phyloP scores from a whole-genome alignment of 1,140 invertebrate genomes.

The Lysiphlebus fabarum region DNA sequence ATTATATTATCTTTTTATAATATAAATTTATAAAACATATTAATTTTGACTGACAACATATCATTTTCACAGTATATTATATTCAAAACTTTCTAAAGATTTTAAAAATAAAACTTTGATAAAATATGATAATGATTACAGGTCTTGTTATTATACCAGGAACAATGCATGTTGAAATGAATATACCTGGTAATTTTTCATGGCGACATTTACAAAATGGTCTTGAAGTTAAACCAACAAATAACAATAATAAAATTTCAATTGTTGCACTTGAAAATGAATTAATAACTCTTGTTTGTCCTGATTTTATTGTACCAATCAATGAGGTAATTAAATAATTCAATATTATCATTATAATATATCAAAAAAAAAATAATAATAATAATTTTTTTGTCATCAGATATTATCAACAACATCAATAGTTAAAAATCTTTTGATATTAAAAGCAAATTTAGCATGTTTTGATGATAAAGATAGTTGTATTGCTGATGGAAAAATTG shows the following conservation, averaged over 20 bases:
- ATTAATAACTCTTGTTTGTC: slow-evolving; percentile 29
- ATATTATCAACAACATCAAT: slow-evolving; percentile 19
- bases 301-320: slow-evolving; percentile 31
- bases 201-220: slow-evolving; percentile 33
- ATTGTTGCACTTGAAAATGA: slow-evolving; percentile 24
- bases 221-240: slow-evolving; percentile 18
- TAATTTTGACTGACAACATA: not conserved
- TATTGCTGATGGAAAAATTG: slow-evolving; percentile 29
- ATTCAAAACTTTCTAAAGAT: not conserved
- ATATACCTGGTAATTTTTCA: slow-evolving; percentile 29
- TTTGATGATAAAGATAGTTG: slow-evolving; percentile 23
- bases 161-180: slow-evolving; percentile 28
- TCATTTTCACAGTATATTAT: not conserved
- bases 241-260: slow-evolving; percentile 6
- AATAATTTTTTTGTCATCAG: no score
- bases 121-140: slow-evolving; percentile 21
- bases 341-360: slow-evolving; percentile 9
- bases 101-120: not conserved
- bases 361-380: no score
- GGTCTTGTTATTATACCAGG: slow-evolving; percentile 30
- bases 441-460: slow-evolving; percentile 30
- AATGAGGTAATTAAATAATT: slow-evolving; percentile 26
- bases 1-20: no score
- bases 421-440: slow-evolving; percentile 22
- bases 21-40: no score